Conservation (phyloP, 2,113 vertebrate species). For the Mormoops blainvillei region DNA sequence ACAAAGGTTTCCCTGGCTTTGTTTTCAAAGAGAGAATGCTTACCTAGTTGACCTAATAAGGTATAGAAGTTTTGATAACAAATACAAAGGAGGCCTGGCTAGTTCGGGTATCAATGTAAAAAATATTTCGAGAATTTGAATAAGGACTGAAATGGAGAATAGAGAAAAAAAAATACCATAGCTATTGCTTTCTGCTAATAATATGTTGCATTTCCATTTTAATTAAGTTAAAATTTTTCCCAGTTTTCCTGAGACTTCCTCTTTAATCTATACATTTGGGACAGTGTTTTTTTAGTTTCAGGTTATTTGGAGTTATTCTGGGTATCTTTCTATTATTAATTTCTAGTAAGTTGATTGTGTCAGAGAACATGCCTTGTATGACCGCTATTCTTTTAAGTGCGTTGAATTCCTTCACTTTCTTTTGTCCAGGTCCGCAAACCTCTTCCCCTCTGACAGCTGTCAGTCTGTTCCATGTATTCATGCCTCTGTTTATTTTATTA, state of each 20-base stretch:
- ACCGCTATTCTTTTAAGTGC: neutral
- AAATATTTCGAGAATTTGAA: neutral
- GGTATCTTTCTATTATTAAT: neutral
- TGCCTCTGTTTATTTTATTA: no score
- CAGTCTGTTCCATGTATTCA: no score
- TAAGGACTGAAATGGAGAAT: neutral
- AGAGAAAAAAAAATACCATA: neutral
- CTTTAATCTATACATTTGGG: neutral
- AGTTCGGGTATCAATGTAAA: neutral
- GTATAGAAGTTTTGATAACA: neutral
- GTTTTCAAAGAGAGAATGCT: neutral
- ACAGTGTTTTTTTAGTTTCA: neutral
- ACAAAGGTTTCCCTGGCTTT: neutral
- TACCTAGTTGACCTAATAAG: neutral
- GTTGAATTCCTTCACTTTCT: no score
- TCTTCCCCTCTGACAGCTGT: no score
- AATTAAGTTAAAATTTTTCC: neutral
- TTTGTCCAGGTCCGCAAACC: no score
- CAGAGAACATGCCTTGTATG: neutral
- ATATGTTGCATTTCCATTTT: neutral
- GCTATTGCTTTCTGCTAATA: neutral
- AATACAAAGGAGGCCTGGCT: neutral
- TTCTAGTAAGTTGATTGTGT: neutral
- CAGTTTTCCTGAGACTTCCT: neutral
- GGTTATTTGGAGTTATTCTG: neutral